Percentiles rank a stretch among this genome's conserved stretches.
phyloP scores from a whole-genome alignment of 2,888 invertebrate genomes.

The Carabus problematicus region DNA sequence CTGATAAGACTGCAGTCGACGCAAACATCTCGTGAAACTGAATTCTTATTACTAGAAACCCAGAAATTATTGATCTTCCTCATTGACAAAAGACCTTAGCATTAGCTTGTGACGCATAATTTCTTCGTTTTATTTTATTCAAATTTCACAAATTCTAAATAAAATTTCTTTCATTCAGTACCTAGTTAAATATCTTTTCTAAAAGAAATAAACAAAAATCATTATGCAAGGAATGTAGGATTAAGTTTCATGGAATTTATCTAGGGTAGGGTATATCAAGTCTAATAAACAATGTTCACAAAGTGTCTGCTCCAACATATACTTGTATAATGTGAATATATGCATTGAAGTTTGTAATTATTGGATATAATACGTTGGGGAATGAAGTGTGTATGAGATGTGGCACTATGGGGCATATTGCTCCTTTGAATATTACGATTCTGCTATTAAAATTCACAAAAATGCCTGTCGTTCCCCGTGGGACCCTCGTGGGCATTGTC shows the following conservation, averaged over 20 bases:
- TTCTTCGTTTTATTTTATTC: no score
- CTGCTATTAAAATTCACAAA: constrained; percentile 31
- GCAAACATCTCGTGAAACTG: not conserved
- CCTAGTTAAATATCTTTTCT: no score
- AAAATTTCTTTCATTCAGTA: no score
- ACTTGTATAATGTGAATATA: no score
- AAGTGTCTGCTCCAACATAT: no score
- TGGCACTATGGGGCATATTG: not conserved
- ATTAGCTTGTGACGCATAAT: no score
- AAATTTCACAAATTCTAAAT: no score
- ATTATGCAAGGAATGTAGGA: no score
- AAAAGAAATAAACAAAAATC: no score
- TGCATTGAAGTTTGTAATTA: not conserved
- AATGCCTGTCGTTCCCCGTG: constrained; percentile 22
- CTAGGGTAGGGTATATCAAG: no score
- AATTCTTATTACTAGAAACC: not conserved
- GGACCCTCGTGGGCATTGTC: constrained; percentile 23
- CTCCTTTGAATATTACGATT: constrained; percentile 24
- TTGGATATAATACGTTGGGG: not conserved
- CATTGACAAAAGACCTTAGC: not conserved
- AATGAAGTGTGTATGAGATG: not conserved
- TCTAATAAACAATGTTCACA: no score
- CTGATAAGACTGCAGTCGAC: constrained; percentile 5
- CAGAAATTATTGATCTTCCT: not conserved
- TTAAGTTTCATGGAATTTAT: no score